Base-by-base conservation (phyloP, 2,797 vertebrate species). In the Pachyuromys duprasi region DNA sequence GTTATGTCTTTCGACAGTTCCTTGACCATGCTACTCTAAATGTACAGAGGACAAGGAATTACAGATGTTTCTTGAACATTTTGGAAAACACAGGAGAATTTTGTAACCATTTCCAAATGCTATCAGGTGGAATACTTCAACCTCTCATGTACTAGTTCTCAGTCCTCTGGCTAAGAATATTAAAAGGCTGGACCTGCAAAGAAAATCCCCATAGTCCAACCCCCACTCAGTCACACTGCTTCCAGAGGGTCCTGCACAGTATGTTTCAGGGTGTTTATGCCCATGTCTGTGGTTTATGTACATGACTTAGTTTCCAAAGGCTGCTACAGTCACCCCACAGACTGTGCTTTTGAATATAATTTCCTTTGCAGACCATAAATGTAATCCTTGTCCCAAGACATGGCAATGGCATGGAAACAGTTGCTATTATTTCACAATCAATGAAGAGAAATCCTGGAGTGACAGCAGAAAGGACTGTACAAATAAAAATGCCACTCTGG, bases 381-480 rank as follows among this genome's bases (percentile, higher is more conserved):
- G 97, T 42, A 97, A 97, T 39, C 96, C 97, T 91, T 97, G 96
- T 74, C 96, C 96, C 62, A 94, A 95, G 55, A 93, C 2, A 2
- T 97, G 94, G 94, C 86, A 91, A 1, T 97, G 96, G 96, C 36
- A 96, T 80, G 92, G 87, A 91, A 62, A 69, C 53, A 96, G 96
- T 60, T 97, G 97, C 83, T 97, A 97, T 70, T 87, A 95, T 90
- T 97, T 97, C 42, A 67, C 69, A 70, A 31, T 49, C 15, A 83
- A 80, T 53, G 89, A 94, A 63, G 97, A 97, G 75, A 97, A 94
- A 80, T 90, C 93, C 20, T 97, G 97, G 95, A 26, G 1, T 42
- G 33, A 92, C 12, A 96, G 97, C 42, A 90, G 92, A 89, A 84
- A 86, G 62, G 74, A 93, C 57, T 97, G 97, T 83, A 17, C 8